phyloP scores from a whole-genome alignment of 2,797 vertebrate genomes.

The Rhabdomys pumilio region DNA sequence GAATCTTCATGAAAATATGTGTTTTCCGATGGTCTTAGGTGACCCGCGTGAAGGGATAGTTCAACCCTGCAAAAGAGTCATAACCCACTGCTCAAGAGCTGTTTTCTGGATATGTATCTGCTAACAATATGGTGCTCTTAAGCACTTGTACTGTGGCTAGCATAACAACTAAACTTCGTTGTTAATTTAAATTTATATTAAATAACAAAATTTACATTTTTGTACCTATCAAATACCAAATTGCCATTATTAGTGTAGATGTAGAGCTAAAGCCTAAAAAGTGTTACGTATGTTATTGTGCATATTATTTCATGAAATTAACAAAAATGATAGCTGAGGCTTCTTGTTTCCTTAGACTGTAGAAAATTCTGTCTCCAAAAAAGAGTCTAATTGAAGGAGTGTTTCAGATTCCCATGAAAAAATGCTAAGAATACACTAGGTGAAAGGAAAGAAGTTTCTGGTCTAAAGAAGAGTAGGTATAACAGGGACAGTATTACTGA shows the following conservation, averaged over 20 bases:
- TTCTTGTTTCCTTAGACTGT: background rate
- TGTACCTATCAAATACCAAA: background rate
- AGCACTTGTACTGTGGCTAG: background rate
- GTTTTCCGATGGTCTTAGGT: background rate
- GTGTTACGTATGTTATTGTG: background rate
- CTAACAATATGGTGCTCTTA: background rate
- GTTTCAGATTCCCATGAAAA: background rate
- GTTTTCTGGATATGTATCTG: background rate
- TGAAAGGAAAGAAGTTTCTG: background rate
- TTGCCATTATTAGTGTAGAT: background rate
- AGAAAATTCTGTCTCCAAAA: background rate
- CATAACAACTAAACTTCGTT: background rate
- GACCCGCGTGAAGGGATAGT: background rate
- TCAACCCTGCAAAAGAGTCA: background rate
- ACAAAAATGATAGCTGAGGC: background rate
- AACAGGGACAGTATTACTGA: background rate
- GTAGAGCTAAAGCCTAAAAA: background rate
- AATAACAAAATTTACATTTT: background rate
- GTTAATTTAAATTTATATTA: background rate
- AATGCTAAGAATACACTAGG: background rate
- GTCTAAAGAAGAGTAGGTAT: background rate
- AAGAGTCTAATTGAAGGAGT: background rate
- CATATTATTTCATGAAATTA: background rate
- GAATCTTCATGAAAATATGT: background rate
- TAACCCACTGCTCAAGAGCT: background rate